Base-by-base conservation (phyloP, 2,888 invertebrate genomes). In the Noctua janthina region DNA sequence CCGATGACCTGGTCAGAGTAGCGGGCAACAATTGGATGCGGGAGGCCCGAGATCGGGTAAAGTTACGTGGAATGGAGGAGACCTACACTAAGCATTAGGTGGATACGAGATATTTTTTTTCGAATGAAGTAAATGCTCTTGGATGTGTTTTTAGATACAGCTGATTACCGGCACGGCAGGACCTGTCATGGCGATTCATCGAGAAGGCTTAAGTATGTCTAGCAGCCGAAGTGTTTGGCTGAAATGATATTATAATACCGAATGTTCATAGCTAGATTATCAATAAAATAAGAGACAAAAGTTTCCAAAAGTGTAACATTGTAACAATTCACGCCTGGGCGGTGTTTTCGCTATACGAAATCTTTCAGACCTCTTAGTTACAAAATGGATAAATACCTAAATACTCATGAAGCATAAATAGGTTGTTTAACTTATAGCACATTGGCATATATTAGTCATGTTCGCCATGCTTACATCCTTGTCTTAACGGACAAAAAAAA, bases 361-460 rank as follows among this genome's bases (percentile, higher is more conserved):
- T 51, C n/a, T 39, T 81, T 81, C n/a, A 54, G 46, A 56, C 7
- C 10, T 20, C 10, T 10, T 39, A 6, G 10, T 62, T 11, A 39
- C 20, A 39, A 2, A 49, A 20, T 15, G 20, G 29, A 77, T 64
- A 78, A 80, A 64, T 62, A 68, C 7, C 4, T 46, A 29, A 67
- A 46, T 15, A 81, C 15, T 54, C 62, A 71, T 81, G 62, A 49
- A 76, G 23, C 64, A 56, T 2, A 69, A 56, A 83, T 71, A 70
- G 13, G 35, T 84, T 84, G 64, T 77, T 75, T 80, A 49, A 77
- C 66, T 76, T 75, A 78, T 46, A 59, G 66, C 71, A 82, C 82
- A 72, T 75, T 78, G 78, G 59, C 39, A 74, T 79, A 77, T 66
- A 83, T 89, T 88, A 89, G 85, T 89, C 89, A 89, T 49, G 66